Percentiles rank a stretch among this genome's conserved stretches.
These are phyloP conservation scores for Calidris pygmaea DNA, from an alignment of 2,113 vertebrate genomes.

Conservation along the genomic window DNA sequence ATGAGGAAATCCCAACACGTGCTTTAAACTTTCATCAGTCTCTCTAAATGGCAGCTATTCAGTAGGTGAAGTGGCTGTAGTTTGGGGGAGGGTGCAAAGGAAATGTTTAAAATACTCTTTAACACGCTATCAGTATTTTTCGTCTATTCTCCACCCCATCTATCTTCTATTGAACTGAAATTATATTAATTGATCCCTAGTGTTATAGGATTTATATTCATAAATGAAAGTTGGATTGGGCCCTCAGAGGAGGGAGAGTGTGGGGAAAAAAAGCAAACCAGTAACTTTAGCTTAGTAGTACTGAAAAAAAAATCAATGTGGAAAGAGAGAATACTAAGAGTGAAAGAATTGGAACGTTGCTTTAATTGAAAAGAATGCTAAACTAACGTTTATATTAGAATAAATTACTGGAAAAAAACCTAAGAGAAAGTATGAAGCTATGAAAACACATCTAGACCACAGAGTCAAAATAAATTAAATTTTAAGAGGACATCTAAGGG, in stretches of 20 bases:
- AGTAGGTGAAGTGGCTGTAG: background rate
- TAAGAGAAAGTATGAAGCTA: background rate
- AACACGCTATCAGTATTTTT: background rate
- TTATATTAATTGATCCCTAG: background rate
- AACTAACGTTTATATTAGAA: slow-evolving; percentile 35
- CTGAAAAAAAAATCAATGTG: background rate
- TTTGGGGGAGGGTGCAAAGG: background rate
- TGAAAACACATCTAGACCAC: slow-evolving; percentile 10
- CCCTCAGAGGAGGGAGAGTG: background rate
- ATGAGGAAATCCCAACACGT: background rate
- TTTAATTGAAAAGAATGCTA: slow-evolving; percentile 22
- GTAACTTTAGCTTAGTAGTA: background rate
- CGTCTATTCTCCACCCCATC: background rate
- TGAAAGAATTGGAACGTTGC: background rate
- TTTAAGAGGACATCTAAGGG: background rate
- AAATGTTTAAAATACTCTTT: background rate
- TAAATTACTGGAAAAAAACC: slow-evolving; percentile 1
- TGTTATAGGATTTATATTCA: background rate
- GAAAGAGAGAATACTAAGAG: background rate
- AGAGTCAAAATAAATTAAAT: background rate
- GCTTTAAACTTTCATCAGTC: background rate
- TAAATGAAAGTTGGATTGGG: background rate
- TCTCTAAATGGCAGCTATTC: background rate
- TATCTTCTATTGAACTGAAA: background rate
- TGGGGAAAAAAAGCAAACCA: background rate